phyloP scores from a whole-genome alignment of 2,797 vertebrate genomes.

The Silurus aristotelis region DNA sequence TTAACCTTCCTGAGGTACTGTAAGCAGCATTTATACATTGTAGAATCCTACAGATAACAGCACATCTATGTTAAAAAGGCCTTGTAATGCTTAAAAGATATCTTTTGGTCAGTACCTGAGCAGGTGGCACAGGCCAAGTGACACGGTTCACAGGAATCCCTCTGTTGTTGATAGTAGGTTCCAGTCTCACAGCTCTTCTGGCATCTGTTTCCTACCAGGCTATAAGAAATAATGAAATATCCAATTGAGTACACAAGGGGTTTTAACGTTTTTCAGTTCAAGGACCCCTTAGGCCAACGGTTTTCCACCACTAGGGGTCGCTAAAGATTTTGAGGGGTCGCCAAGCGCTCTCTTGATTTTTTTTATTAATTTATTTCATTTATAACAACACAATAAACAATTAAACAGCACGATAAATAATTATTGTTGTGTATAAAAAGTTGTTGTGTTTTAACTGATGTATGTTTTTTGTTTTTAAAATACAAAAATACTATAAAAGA shows the following conservation, averaged over 20 bases:
- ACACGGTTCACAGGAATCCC: slow-evolving; percentile 83
- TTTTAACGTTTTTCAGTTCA: too few species aligned
- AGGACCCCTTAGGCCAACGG: too few species aligned
- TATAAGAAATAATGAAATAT: slow-evolving; percentile 60
- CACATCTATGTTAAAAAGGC: neutral
- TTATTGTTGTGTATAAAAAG: too few species aligned
- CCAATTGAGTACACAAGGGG: too few species aligned
- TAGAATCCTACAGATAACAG: neutral
- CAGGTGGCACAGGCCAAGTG: slow-evolving; percentile 88
- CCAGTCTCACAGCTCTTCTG: slow-evolving; percentile 79
- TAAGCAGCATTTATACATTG: neutral
- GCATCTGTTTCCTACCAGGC: slow-evolving; percentile 87
- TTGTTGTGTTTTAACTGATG: too few species aligned
- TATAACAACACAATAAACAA: too few species aligned
- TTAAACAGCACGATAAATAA: too few species aligned
- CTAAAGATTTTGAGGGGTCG: neutral
- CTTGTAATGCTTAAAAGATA: neutral
- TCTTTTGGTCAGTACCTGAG: slow-evolving; percentile 77
- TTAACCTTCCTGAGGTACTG: neutral
- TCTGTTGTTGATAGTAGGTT: slow-evolving; percentile 77
- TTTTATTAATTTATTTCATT: too few species aligned
- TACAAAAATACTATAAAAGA: too few species aligned
- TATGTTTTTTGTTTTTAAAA: too few species aligned
- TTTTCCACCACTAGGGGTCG: too few species aligned
- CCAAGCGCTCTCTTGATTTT: too few species aligned